Evolutionary conservation across 2,888 invertebrate genomes (phyloP), one percentile per base, ranked within the genome.

Genomic region (Acronicta leporina): DNA sequence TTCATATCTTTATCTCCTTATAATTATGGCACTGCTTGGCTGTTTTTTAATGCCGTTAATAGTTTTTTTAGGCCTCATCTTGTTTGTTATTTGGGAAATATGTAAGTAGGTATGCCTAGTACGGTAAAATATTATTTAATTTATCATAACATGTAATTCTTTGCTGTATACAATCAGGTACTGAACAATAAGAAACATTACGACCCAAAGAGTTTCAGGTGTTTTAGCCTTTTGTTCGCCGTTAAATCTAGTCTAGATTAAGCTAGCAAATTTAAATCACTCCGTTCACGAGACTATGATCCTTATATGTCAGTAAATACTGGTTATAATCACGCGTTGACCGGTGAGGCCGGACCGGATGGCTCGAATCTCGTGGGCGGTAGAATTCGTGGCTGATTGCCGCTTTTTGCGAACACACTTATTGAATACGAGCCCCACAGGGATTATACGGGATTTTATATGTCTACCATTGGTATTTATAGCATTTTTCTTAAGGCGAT

Each of bases 351-450:
- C 53, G 46, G 57, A 44, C 61, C 59, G 49, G 47, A 47, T 67
- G 66, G 52, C 46, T 64, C 68, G 77, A 81, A 85, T 81, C 83
- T 81, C 80, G 46, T 73, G 82, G 86, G 84, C 77, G 83, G 76
- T 57, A 55, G 68, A 73, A 65, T 79, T 67, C 74, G 75, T 54
- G 73, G 66, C 74, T 79, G 83, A 81, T 82, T 81, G 80, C 72
- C 73, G 77, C 67, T 83, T 85, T 84, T 85, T 83, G 81, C 72
- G 50, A 67, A 63, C 69, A 56, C 62, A 73, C 68, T 81, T 84
- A 83, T 85, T 83, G 82, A 83, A 84, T 75, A 69, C 68, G 63
- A 55, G 58, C 63, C 81, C 66, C 79, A 35, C 13, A 43, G 77
- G 81, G 80, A 73, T 75, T 75, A 66, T 50, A 68, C 52, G 53